Evolutionary conservation across 2,888 invertebrate genomes (phyloP), one percentile per base, ranked within the genome.

Genomic region (Bombyx huttoni): DNA sequence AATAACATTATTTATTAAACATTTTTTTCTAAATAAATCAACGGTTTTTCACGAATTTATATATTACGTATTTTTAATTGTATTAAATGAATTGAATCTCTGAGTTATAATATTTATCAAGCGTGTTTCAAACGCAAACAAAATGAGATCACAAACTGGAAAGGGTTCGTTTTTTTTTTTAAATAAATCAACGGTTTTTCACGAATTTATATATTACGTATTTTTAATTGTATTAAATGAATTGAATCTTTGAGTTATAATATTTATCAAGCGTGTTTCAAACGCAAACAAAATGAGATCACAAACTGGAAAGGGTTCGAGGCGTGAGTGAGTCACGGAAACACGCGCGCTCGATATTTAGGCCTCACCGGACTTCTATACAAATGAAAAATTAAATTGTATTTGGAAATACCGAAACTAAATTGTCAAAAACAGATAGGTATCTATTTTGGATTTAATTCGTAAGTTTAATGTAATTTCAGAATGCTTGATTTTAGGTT

Each of bases 281-380:
- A 58, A 59, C 61, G 65, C 67, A 61, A 68, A 76, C 73, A 61
- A 67, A 61, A 68, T 81, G 82, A 82, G 82, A 82, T 82, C 82
- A 71, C 71, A 67, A 65, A 58, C 67, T 48, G 63, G 58, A 54
- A 62, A 56, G 54, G 59, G 62, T 54, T 54, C 54, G 59, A 49
- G 24, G 24, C 48, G 55, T 55, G 46, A 54, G 58, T 56, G 57
- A 58, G 56, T 56, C 49, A 50, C 52, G 56, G 54, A 59, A 55
- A 54, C 50, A 49, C 48, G 55, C 59, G 62, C 62, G 57, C 63
- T 59, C 51, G 58, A 53, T 51, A 47, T 56, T 54, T 57, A 56
- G 61, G 67, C 65, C 62, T 60, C 56, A 40, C 51, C 52, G 49
- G 56, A 49, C 33, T 47, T 49, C 24, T 24, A 24, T 24, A 3